phyloP scores from a whole-genome alignment of 2,797 vertebrate species.

The Gymnocypris eckloni region DNA sequence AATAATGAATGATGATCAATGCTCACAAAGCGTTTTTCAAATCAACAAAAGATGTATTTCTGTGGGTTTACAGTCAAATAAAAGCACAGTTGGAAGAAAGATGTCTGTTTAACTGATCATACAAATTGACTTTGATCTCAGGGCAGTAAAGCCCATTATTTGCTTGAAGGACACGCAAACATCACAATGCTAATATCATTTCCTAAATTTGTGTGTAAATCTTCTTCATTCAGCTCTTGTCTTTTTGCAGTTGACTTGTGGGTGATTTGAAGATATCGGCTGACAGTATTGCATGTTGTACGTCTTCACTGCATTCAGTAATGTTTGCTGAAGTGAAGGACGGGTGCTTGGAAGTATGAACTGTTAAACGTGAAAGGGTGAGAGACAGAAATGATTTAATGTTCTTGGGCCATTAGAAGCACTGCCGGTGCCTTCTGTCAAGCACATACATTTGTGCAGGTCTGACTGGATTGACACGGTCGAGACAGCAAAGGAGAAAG shows the following conservation, averaged over 20 bases:
- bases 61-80: slow-evolving; percentile 8
- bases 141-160: slow-evolving; percentile 16
- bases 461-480: neutral
- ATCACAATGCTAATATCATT: neutral
- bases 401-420: neutral
- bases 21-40: slow-evolving; percentile 19
- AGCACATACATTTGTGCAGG: neutral
- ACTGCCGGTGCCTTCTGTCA: slow-evolving; percentile 13
- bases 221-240: neutral
- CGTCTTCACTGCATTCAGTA: neutral
- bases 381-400: slow-evolving; percentile 15
- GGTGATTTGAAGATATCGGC: neutral
- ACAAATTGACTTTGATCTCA: slow-evolving; percentile 23
- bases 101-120: slow-evolving; percentile 12
- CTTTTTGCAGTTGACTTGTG: neutral
- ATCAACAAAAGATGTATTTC: slow-evolving; percentile 26
- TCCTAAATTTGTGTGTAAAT: neutral
- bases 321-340: neutral
- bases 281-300: neutral
- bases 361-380: neutral
- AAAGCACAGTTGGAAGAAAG: neutral
- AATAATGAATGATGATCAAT: slow-evolving; percentile 4
- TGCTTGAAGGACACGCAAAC: neutral
- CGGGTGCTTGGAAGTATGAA: neutral
- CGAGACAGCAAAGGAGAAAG: slow-evolving; percentile 6